phyloP scores from a whole-genome alignment of 2,888 invertebrate species.

The Hipparchia semele region DNA sequence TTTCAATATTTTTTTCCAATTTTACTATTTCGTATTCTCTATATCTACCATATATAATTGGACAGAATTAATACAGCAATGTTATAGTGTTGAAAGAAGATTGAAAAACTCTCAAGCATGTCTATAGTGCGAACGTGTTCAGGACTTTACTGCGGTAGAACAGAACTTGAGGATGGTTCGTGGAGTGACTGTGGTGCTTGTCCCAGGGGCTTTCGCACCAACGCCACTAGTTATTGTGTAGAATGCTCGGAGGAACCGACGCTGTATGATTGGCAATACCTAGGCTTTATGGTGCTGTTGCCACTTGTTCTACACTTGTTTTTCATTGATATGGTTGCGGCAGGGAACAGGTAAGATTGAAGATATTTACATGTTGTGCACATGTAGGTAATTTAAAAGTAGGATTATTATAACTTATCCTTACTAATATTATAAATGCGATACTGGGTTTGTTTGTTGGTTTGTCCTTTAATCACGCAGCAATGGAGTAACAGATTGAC shows the following conservation, averaged over 20 bases:
- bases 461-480: too few relatives aligned
- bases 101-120: constrained; percentile 48
- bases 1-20: too few relatives aligned
- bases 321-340: constrained; percentile 93
- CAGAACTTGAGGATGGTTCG: constrained; percentile 83
- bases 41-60: too few relatives aligned
- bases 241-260: constrained; percentile 89
- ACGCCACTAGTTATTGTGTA: constrained; percentile 88
- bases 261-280: constrained; percentile 96
- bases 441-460: too few relatives aligned
- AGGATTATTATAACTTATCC: not conserved
- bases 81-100: too few relatives aligned
- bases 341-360: constrained; percentile 85
- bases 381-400: not conserved
- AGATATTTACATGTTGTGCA: not conserved
- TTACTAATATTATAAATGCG: too few relatives aligned
- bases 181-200: constrained; percentile 94
- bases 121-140: constrained; percentile 85
- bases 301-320: constrained; percentile 96
- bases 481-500: too few relatives aligned
- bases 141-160: constrained; percentile 92
- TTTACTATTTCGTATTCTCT: not conserved
- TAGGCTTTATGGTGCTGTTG: constrained; percentile 96
- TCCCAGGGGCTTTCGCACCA: constrained; percentile 91
- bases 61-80: too few relatives aligned